Evolutionary conservation across 2,888 invertebrate genomes (phyloP).

Genomic region (Thymelicus acteon): DNA sequence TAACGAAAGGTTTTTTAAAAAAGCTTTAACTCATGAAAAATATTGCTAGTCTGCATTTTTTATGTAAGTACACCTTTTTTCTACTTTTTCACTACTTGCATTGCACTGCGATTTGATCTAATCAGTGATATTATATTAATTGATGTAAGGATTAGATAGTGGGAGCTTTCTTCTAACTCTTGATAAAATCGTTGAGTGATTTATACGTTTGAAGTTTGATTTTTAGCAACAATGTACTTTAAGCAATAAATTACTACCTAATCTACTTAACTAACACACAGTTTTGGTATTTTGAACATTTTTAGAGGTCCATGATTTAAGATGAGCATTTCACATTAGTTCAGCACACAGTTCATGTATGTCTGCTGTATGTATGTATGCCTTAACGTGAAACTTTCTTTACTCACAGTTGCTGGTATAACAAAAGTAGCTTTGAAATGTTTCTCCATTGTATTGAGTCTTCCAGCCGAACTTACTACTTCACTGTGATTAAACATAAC

Average conservation of each 20-base stretch:
- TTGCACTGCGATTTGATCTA: no score
- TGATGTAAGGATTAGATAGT: no score
- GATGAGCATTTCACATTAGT: not conserved
- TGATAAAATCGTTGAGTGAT: no score
- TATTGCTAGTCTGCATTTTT: not conserved
- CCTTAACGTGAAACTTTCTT: not conserved
- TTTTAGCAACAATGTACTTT: no score
- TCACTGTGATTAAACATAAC: slow-evolving; percentile 19
- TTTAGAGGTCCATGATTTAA: not conserved
- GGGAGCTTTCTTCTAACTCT: no score
- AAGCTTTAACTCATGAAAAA: not conserved
- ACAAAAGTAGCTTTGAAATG: slow-evolving; percentile 20
- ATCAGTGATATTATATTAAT: no score
- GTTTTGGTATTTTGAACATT: no score
- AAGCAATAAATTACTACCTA: no score
- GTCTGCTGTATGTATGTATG: not conserved
- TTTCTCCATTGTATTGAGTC: slow-evolving; percentile 10
- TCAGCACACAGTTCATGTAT: not conserved
- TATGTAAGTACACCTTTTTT: not conserved
- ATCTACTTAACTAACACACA: no score
- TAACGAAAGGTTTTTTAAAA: not conserved
- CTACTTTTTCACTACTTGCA: not conserved
- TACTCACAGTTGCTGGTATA: slow-evolving; percentile 4
- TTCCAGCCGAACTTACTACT: slow-evolving; percentile 19
- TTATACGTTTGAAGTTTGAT: no score